Evolutionary conservation across 2,113 vertebrate species (phyloP).

Genomic region (Salvelinus sp.): DNA sequence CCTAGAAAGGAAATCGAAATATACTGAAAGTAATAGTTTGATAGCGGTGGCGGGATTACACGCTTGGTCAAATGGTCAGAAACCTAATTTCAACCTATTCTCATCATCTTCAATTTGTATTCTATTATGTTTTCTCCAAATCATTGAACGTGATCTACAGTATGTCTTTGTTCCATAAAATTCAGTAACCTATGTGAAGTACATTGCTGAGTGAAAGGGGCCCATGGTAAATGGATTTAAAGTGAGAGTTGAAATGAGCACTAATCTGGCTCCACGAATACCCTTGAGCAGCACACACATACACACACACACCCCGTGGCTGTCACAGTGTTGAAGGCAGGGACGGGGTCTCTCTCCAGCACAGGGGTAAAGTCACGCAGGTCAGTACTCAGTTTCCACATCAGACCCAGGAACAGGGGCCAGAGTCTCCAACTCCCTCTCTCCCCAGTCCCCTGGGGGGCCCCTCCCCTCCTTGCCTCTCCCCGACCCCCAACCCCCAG

Average conservation of each 20-base stretch:
- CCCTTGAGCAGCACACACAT: constrained; percentile 41
- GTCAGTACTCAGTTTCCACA: constrained; percentile 78
- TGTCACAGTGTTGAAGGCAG: constrained; percentile 58
- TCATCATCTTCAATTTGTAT: too few species aligned
- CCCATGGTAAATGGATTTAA: constrained; percentile 58
- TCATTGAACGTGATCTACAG: too few species aligned
- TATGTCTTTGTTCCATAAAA: too few species aligned
- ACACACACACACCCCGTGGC: constrained; percentile 37
- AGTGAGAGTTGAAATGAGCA: constrained; percentile 68
- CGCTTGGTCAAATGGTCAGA: too few species aligned
- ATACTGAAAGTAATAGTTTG: too few species aligned
- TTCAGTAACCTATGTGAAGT: too few species aligned
- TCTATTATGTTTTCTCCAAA: too few species aligned
- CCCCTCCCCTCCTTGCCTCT: background rate
- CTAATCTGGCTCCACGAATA: constrained; percentile 67
- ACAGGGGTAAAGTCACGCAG: constrained; percentile 73
- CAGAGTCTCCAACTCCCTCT: constrained; percentile 29
- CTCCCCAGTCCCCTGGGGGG: constrained; percentile 21
- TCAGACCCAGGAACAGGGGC: constrained; percentile 37
- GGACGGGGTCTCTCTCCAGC: constrained; percentile 58
- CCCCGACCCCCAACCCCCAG: constrained; percentile 33
- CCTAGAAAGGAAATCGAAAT: too few species aligned
- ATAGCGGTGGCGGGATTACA: too few species aligned
- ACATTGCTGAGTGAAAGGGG: constrained; percentile 16
- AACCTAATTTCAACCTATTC: too few species aligned